Conservation (phyloP, 1,140 invertebrate genomes). For the Drosophila burlai region DNA sequence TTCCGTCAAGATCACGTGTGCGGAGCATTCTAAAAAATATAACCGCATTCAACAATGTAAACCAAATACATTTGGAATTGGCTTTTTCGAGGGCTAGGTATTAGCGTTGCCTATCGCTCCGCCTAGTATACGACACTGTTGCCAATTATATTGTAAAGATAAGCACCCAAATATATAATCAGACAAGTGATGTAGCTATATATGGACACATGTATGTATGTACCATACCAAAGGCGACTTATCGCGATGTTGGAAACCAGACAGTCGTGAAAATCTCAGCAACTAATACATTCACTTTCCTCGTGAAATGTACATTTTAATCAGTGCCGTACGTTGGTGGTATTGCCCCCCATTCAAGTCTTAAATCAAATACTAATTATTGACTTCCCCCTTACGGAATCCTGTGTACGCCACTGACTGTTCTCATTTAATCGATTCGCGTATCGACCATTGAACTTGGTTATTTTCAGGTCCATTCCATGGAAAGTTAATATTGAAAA, state of each 20-base stretch:
- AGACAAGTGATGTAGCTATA: neutral
- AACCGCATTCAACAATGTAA: constrained; percentile 1
- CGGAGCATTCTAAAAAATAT: neutral
- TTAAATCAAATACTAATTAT: neutral
- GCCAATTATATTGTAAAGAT: constrained; percentile 56
- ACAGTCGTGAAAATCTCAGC: constrained; percentile 16
- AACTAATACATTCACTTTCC: constrained; percentile 16
- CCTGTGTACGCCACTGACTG: neutral
- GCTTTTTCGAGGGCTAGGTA: constrained; percentile 1
- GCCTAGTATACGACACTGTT: constrained; percentile 15
- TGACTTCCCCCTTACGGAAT: neutral
- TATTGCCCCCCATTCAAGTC: constrained; percentile 7
- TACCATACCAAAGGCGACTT: neutral
- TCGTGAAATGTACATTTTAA: constrained; percentile 8
- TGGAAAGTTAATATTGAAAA: neutral
- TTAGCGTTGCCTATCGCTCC: constrained; percentile 10
- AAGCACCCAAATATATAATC: constrained; percentile 11
- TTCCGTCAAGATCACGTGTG: constrained; percentile 5
- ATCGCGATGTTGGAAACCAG: constrained; percentile 27
- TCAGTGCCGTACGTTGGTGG: neutral
- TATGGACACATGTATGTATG: neutral
- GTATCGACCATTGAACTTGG: constrained; percentile 72
- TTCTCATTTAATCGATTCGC: constrained; percentile 33
- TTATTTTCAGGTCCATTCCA: constrained; percentile 11
- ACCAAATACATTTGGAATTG: neutral